A percentile compares a stretch with the other conserved stretches of the same genome.
phyloP scores from a whole-genome alignment of 2,888 invertebrate genomes.

The Tipula unca region DNA sequence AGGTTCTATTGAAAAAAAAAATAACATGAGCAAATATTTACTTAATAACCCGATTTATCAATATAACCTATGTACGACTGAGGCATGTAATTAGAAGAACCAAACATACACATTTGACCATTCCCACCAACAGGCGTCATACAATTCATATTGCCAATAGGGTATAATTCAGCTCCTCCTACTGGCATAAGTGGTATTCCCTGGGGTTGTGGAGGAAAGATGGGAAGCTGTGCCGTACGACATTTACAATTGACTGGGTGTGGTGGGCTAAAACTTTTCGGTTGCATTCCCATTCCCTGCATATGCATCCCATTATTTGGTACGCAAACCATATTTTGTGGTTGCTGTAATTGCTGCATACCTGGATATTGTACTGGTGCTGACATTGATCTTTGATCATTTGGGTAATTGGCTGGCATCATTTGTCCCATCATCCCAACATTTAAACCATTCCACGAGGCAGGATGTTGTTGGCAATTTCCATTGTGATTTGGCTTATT shows the following conservation, averaged over 20 bases:
- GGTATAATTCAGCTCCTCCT: background rate
- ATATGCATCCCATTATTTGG: background rate
- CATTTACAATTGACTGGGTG: background rate
- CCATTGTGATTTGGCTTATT: background rate
- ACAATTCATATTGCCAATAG: background rate
- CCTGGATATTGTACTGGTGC: background rate
- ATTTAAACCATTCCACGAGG: background rate
- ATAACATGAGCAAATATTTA: background rate
- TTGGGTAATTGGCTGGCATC: background rate
- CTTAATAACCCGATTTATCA: background rate
- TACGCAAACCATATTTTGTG: background rate
- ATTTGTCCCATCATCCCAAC: background rate
- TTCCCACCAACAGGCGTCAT: background rate
- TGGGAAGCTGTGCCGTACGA: background rate
- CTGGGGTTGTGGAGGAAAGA: background rate
- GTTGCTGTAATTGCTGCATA: background rate
- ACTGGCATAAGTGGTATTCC: background rate
- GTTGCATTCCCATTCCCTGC: background rate
- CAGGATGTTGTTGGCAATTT: background rate
- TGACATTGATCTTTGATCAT: too few species aligned
- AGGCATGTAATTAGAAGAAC: too few species aligned
- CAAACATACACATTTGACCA: too few species aligned
- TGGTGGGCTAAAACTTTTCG: too few species aligned
- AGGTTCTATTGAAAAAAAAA: background rate
- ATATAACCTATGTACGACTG: background rate